These are phyloP conservation scores for Meloidogyne chitwoodi DNA, from an alignment of 1,140 invertebrate species.

Conservation along the genomic window DNA sequence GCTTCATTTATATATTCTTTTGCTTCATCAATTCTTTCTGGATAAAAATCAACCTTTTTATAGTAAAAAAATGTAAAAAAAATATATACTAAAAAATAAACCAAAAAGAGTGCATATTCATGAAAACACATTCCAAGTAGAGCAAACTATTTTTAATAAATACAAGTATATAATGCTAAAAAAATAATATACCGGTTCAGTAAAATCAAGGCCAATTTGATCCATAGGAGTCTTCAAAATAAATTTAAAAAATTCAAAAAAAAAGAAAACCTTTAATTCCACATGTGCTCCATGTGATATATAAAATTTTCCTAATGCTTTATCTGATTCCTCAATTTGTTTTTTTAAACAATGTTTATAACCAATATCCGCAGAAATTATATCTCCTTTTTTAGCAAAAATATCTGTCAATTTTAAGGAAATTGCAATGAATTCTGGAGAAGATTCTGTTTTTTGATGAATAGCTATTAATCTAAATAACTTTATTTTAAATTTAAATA, in stretches of 20 bases:
- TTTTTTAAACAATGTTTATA: constrained; percentile 52
- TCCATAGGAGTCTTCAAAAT: constrained; percentile 37
- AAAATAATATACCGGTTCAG: constrained; percentile 41
- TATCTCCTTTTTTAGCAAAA: constrained; percentile 47
- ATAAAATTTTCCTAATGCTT: constrained; percentile 37
- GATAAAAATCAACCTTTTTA: constrained; percentile 45
- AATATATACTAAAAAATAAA: constrained; percentile 23
- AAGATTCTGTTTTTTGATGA: constrained; percentile 48
- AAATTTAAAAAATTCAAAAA: background rate
- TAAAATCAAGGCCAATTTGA: constrained; percentile 42
- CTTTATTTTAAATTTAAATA: background rate
- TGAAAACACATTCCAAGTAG: constrained; percentile 56
- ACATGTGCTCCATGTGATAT: background rate
- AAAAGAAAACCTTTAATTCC: background rate
- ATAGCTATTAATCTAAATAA: constrained; percentile 47
- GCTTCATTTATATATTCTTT: constrained; percentile 58
- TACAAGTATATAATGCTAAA: background rate
- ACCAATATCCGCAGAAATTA: constrained; percentile 55
- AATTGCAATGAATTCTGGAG: constrained; percentile 57
- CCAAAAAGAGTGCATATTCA: constrained; percentile 53
- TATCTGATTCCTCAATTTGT: constrained; percentile 51
- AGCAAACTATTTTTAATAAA: constrained; percentile 32
- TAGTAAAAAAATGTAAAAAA: constrained; percentile 20
- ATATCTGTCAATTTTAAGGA: constrained; percentile 57
- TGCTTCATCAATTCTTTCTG: constrained; percentile 48